These are phyloP conservation scores for Operophtera brumata DNA, from an alignment of 2,888 invertebrate species.

Conservation along the genomic window DNA sequence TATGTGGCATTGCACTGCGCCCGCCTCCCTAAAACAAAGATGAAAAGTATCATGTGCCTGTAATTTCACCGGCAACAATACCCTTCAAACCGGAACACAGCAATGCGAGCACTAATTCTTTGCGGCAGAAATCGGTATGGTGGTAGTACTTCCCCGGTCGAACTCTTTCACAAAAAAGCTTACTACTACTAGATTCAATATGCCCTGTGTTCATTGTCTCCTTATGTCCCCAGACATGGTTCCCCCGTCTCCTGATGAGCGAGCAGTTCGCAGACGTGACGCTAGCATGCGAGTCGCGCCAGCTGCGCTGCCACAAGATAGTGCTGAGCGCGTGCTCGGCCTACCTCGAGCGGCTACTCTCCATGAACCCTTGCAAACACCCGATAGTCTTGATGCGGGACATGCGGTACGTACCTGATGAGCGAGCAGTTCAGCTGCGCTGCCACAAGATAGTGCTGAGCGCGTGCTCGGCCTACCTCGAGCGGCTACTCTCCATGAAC, in stretches of 20 bases:
- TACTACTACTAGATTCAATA: neutral
- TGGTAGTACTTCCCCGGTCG: too few relatives aligned
- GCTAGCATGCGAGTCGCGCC: conserved; percentile 91
- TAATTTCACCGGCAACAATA: too few relatives aligned
- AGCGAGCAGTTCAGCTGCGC: conserved; percentile 92
- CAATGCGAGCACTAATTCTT: too few relatives aligned
- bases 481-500: conserved; percentile 88
- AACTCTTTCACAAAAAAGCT: too few relatives aligned
- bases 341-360: conserved; percentile 88
- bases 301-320: conserved; percentile 92
- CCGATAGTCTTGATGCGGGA: conserved; percentile 92
- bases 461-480: conserved; percentile 92
- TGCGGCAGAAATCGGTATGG: too few relatives aligned
- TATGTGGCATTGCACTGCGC: too few relatives aligned
- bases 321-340: conserved; percentile 92
- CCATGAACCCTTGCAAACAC: conserved; percentile 92
- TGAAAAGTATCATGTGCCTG: too few relatives aligned
- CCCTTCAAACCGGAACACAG: too few relatives aligned
- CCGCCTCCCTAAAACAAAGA: too few relatives aligned
- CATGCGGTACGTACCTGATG: conserved; percentile 80
- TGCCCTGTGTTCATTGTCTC: too few relatives aligned
- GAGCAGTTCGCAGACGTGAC: conserved; percentile 94
- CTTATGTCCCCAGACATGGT: conserved; percentile 78
- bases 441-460: conserved; percentile 93
- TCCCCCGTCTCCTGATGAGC: conserved; percentile 86